phyloP scores from a whole-genome alignment of 2,113 vertebrate species.

The Laticauda colubrina region DNA sequence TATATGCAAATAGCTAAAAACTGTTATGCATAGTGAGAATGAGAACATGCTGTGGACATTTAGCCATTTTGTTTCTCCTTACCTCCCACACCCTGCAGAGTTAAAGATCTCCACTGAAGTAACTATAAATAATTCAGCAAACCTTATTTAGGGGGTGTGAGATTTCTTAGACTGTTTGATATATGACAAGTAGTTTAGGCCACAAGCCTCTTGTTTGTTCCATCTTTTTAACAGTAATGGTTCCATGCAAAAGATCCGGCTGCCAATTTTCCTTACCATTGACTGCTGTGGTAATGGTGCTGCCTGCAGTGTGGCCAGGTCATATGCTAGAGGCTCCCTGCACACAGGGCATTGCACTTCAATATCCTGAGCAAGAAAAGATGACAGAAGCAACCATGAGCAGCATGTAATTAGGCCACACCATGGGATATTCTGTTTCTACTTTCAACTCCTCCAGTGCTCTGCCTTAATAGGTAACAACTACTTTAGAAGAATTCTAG shows the following conservation, averaged over 20 bases:
- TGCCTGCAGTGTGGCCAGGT: conserved; percentile 69
- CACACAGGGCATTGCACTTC: conserved; percentile 77
- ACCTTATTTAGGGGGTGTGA: background rate
- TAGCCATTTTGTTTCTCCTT: background rate
- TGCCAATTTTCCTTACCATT: conserved; percentile 63
- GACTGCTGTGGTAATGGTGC: conserved; percentile 69
- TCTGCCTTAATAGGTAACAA: background rate
- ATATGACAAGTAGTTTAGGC: background rate
- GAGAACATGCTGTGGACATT: background rate
- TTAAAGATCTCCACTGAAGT: background rate
- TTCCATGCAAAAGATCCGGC: background rate
- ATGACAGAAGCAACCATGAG: background rate
- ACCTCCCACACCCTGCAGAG: background rate
- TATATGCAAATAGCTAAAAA: background rate
- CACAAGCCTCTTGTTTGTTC: background rate
- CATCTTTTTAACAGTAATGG: background rate
- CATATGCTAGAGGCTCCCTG: conserved; percentile 70
- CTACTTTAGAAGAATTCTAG: background rate
- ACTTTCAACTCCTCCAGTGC: too few relatives aligned
- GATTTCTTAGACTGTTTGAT: background rate
- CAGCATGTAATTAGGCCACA: background rate
- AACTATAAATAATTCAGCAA: background rate
- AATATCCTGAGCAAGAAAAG: conserved; percentile 44
- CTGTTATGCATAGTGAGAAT: background rate
- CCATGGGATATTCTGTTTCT: background rate